These are phyloP conservation scores for Ganaspis brasiliensis DNA, from an alignment of 2,888 invertebrate genomes.

Conservation along the genomic window DNA sequence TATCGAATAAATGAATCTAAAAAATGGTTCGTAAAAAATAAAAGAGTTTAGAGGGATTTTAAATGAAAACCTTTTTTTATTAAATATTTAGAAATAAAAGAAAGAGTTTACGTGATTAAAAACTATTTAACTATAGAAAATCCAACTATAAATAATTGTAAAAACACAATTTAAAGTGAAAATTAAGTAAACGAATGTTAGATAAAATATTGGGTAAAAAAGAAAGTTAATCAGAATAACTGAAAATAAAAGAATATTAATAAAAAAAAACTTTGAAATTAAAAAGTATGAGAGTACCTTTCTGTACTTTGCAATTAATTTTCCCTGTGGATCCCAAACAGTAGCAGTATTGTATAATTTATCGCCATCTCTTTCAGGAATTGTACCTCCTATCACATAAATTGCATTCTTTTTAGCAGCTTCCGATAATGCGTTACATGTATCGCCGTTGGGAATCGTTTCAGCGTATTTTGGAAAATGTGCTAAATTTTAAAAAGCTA, in stretches of 20 bases:
- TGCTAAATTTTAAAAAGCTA: slow-evolving; percentile 74
- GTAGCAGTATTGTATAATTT: slow-evolving; percentile 94
- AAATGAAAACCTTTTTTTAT: slow-evolving; percentile 24
- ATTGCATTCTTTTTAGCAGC: slow-evolving; percentile 89
- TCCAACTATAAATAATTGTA: no score
- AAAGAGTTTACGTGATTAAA: no score
- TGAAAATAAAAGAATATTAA: background rate
- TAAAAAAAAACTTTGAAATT: background rate
- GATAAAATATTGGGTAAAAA: no score
- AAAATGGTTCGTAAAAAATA: no score
- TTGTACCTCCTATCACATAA: slow-evolving; percentile 93
- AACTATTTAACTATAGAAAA: no score
- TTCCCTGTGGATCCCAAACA: slow-evolving; percentile 90
- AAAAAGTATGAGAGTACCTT: slow-evolving; percentile 84
- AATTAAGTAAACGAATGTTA: no score
- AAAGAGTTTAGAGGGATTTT: background rate
- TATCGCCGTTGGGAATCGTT: slow-evolving; percentile 89
- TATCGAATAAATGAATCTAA: slow-evolving; percentile 96
- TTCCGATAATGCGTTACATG: slow-evolving; percentile 86
- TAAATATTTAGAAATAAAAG: no score
- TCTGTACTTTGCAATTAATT: slow-evolving; percentile 89
- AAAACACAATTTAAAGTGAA: no score
- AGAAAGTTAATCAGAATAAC: background rate
- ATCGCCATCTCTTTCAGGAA: slow-evolving; percentile 89
- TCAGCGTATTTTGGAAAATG: slow-evolving; percentile 94